A percentile compares a stretch with the other conserved stretches of the same genome.
Evolutionary conservation across 2,113 vertebrate species (phyloP).

Genomic region (human): DNA sequence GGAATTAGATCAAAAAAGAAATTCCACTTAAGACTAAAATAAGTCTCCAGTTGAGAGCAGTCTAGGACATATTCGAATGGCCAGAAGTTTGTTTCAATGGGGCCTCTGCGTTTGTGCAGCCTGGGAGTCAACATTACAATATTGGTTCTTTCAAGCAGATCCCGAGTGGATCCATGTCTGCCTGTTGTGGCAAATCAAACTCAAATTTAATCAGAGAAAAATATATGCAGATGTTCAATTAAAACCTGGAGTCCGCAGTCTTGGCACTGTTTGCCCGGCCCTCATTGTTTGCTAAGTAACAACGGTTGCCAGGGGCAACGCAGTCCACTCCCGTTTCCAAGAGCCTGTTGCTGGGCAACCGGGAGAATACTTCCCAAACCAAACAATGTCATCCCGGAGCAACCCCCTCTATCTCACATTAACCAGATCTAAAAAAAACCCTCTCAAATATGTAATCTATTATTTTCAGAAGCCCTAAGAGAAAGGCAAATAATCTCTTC

Average conservation of each 20-base stretch:
- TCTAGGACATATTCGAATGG: neutral
- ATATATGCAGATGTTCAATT: constrained; percentile 96
- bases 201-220: constrained; percentile 85
- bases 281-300: constrained; percentile 97
- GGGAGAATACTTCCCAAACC: constrained; percentile 96
- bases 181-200: constrained; percentile 76
- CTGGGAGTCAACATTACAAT: neutral
- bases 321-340: constrained; percentile 93
- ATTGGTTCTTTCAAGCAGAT: neutral
- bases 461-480: constrained; percentile 87
- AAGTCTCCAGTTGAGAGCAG: neutral
- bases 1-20: constrained; percentile 22
- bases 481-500: constrained; percentile 82
- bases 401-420: constrained; percentile 89
- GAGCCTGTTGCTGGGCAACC: constrained; percentile 93
- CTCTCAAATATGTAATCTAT: constrained; percentile 94
- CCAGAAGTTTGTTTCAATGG: neutral
- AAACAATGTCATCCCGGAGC: constrained; percentile 96
- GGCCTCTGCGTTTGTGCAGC: neutral
- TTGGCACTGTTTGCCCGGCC: constrained; percentile 90
- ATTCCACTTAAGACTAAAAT: neutral
- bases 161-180: constrained; percentile 53
- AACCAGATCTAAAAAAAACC: constrained; percentile 90
- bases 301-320: constrained; percentile 94
- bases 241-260: constrained; percentile 87